A percentile compares a stretch with the other conserved stretches of the same genome.
Evolutionary conservation across 2,888 invertebrate genomes (phyloP).

Genomic region (Apodemia duryi): DNA sequence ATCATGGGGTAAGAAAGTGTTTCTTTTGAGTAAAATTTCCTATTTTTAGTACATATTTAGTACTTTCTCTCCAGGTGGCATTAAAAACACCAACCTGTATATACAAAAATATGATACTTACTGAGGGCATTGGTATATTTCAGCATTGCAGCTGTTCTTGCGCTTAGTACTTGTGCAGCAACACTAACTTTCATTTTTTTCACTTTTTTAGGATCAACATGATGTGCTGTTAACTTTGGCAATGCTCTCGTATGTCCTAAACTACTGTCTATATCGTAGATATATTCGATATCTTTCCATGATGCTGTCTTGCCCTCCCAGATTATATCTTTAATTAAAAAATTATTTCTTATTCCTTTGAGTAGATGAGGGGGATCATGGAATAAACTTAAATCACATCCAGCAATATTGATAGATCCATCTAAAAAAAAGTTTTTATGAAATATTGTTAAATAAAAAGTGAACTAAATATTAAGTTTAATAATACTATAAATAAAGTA

Average conservation of each 20-base stretch:
- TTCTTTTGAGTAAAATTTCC: too few relatives aligned
- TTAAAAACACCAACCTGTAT: too few relatives aligned
- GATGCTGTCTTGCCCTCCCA: conserved; percentile 20
- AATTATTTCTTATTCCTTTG: conserved; percentile 28
- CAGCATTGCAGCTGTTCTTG: conserved; percentile 24
- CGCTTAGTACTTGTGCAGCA: conserved; percentile 25
- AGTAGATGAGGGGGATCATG: conserved; percentile 32
- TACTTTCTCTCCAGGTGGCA: too few relatives aligned
- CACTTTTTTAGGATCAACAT: conserved; percentile 20
- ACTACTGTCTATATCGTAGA: conserved; percentile 21
- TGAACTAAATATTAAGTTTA: conserved; percentile 6
- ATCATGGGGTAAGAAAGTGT: too few relatives aligned
- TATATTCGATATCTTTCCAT: conserved; percentile 23
- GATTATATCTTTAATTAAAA: conserved; percentile 22
- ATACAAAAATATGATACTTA: not conserved
- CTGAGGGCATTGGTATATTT: conserved; percentile 20
- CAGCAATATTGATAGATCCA: conserved; percentile 28
- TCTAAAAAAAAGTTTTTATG: conserved; percentile 26
- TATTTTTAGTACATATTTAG: too few relatives aligned
- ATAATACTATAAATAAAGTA: conserved; percentile 10
- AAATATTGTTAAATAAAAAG: not conserved
- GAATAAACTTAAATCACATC: conserved; percentile 25
- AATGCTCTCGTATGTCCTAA: conserved; percentile 24
- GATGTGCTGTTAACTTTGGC: conserved; percentile 24
- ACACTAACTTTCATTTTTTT: conserved; percentile 27